Percentiles rank a stretch among this genome's conserved stretches.
phyloP scores from a whole-genome alignment of 2,888 invertebrate species.

The Anaspis maculata region DNA sequence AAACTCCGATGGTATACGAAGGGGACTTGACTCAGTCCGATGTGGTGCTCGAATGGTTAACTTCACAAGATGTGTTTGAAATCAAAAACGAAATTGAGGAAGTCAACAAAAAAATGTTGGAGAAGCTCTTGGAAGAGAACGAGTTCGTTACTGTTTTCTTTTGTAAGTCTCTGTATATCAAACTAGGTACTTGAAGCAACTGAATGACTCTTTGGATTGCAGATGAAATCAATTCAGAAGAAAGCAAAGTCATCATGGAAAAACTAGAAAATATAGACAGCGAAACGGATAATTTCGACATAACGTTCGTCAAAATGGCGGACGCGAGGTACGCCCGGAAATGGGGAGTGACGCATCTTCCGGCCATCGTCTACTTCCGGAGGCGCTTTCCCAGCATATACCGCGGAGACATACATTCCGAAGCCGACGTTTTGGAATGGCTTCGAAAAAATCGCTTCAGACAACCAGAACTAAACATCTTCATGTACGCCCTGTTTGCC shows the following conservation, averaged over 20 bases:
- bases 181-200: neutral
- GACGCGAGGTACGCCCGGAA: constrained; percentile 86
- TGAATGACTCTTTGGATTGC: constrained; percentile 20
- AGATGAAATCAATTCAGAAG: constrained; percentile 75
- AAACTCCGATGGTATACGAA: constrained; percentile 76
- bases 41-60: constrained; percentile 78
- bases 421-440: constrained; percentile 86
- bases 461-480: constrained; percentile 85
- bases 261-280: constrained; percentile 90
- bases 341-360: constrained; percentile 88
- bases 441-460: constrained; percentile 86
- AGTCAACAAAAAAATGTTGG: constrained; percentile 93
- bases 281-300: constrained; percentile 88
- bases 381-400: constrained; percentile 89
- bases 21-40: constrained; percentile 84
- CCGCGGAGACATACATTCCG: constrained; percentile 76
- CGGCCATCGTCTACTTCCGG: constrained; percentile 86
- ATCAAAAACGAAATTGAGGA: constrained; percentile 95
- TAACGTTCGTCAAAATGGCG: constrained; percentile 90
- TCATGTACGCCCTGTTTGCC: constrained; percentile 87
- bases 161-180: constrained; percentile 59
- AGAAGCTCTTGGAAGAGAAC: constrained; percentile 88
- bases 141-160: constrained; percentile 93
- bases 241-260: constrained; percentile 74
- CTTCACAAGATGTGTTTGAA: constrained; percentile 90